phyloP scores from a whole-genome alignment of 2,113 vertebrate species.

The Oplegnathus fasciatus region DNA sequence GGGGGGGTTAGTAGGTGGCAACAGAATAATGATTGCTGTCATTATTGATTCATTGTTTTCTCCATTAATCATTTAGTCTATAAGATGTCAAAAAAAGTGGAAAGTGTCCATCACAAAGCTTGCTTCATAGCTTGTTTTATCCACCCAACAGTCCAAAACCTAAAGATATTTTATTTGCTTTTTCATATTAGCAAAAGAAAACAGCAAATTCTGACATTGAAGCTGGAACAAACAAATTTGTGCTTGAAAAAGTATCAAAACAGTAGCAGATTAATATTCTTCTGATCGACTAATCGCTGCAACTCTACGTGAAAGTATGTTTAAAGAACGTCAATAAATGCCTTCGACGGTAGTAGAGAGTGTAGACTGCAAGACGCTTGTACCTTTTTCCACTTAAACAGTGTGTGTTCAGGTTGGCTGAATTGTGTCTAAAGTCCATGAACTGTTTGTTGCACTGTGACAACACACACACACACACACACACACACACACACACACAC shows the following conservation, averaged over 20 bases:
- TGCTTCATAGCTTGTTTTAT: too few species aligned
- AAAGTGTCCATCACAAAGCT: background rate
- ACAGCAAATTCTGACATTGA: background rate
- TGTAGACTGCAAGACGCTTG: constrained; percentile 12
- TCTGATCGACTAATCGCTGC: background rate
- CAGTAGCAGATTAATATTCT: background rate
- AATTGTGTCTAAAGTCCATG: constrained; percentile 42
- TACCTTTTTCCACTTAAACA: background rate
- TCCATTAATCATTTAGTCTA: background rate
- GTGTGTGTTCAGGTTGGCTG: background rate
- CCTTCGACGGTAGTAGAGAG: background rate
- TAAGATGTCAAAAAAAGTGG: background rate
- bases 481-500: background rate
- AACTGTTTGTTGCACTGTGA: constrained; percentile 52
- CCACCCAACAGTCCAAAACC: background rate
- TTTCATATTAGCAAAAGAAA: background rate
- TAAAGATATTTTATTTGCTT: background rate
- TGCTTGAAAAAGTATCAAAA: too few species aligned
- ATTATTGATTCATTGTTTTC: background rate
- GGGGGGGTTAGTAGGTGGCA: background rate
- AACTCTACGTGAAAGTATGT: background rate
- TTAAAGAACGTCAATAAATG: background rate
- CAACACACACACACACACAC: constrained; percentile 20
- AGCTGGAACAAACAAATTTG: background rate
- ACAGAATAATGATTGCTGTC: background rate